Base-by-base conservation (phyloP, 2,113 vertebrate species). In the Gobio gobio region DNA sequence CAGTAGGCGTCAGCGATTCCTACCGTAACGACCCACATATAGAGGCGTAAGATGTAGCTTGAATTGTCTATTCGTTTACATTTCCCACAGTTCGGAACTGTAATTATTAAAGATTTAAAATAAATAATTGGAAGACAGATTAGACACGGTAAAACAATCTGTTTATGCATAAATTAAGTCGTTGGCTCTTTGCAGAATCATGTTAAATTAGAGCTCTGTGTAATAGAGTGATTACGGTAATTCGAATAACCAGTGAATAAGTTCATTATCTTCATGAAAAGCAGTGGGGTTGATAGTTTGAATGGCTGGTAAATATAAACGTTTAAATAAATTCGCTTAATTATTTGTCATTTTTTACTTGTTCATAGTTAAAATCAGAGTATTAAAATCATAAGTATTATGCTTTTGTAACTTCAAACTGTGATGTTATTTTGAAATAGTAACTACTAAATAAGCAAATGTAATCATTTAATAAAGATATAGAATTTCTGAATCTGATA, bases 21-120 rank as follows among this genome's bases (percentile, higher is more conserved):
- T 59, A 85, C 76, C 83, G 22, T 72, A 79, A 72, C 20, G 4
- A 72, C 20, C 16, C 20, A 26, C 14, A 68, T 78, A 78, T 56
- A 43, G 10, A 45, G 14, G 49, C 73, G 3, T 16, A 3, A 10
- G 20, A 2, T 61, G n/a, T 2, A 51, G 4, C 5, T 13, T 40
- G 40, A 1, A 40, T 36, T 36, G 2, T 40, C 36, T 9, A 10
- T 51, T 47, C 20, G n/a, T 16, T 24, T n/a, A 14, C 20, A 73
- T 7, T 10, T 43, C 33, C 1, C 18, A 40, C 8, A 22, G 36
- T 24, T 24, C 6, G 12, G 2, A 45, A 45, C 10, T 59, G 2
- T 26, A 61, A 12, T 6, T n/a, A 5, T 3, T 18, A 10, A 26
- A 61, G 4, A 9, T 43, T 36, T 13, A 13, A 29, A 33, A 18